A percentile compares a stretch with the other conserved stretches of the same genome.
Evolutionary conservation across 2,113 vertebrate genomes (phyloP).

Genomic region (Petaurus breviceps): DNA sequence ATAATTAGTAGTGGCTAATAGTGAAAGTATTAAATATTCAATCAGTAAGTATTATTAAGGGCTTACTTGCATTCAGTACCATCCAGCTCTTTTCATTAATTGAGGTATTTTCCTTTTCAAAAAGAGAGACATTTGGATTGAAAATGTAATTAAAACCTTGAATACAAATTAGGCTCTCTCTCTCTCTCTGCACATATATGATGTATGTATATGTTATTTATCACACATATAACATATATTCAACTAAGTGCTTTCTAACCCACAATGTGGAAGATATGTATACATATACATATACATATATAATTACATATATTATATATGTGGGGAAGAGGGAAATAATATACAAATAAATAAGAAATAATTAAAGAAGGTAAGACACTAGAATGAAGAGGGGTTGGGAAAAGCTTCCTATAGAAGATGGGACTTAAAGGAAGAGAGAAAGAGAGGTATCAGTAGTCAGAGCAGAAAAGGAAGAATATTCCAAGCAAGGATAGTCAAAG

Average conservation of each 20-base stretch:
- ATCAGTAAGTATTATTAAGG: not conserved
- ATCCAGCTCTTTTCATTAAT: not conserved
- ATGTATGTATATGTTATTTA: too few species aligned
- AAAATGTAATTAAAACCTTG: not conserved
- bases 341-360: not conserved
- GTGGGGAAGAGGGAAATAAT: not conserved
- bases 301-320: not conserved
- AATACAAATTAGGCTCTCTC: not conserved
- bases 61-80: not conserved
- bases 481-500: not conserved
- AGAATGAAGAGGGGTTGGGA: not conserved
- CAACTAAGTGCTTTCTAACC: not conserved
- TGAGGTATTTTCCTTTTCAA: not conserved
- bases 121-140: not conserved
- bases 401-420: not conserved
- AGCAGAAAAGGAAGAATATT: not conserved
- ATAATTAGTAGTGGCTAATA: not conserved
- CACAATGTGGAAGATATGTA: not conserved
- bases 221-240: too few species aligned
- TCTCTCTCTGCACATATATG: not conserved
- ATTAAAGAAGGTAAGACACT: not conserved
- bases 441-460: not conserved
- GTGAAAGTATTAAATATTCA: not conserved
- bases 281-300: not conserved
- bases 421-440: not conserved